Base-by-base conservation (phyloP, 2,113 vertebrate genomes). In the Mystacornis crossleyi region DNA sequence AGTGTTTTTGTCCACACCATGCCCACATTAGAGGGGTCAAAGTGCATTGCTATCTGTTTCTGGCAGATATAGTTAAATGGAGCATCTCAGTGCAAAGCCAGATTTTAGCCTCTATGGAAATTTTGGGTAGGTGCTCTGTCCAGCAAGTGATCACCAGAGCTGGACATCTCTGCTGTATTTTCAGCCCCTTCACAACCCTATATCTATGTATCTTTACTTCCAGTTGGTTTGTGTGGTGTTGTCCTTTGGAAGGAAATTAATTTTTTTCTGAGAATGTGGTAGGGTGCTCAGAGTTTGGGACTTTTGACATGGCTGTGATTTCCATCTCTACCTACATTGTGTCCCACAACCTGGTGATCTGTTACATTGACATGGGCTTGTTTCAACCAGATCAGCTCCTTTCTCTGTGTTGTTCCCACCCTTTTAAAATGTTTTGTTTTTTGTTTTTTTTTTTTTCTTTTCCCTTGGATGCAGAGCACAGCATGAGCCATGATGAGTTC, bases 301-400 rank as follows among this genome's bases (percentile, higher is more conserved):
- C 7, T 79, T 53, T 42, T 45, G 43, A 6, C 5, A 34, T 8
- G 51, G 20, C 28, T 7, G 0, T 72, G 29, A 50, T 24, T 7
- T 69, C 16, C 19, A 36, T 38, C 18, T 5, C 5, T 26, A 15
- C 14, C 23, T 64, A 28, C 4, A 1, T 10, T 14, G 26, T 67
- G 29, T 60, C 6, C 6, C 54, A 42, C 12, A 42, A 3, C 3
- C 33, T 50, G 12, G 16, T 70, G 25, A 20, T 54, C 47, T 86
- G 8, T 79, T 28, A 18, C 28, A 31, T 45, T 0, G 3, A 6
- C 16, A 26, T 1, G 2, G 16, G 15, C 53, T 48, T 73, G 6
- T 75, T 77, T 91, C 28, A 47, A 24, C 2, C 31, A 40, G 14
- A 43, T 45, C 26, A 55, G 3, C 34, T 86, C 34, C 20, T 72